phyloP scores from a whole-genome alignment of 2,113 vertebrate species.

The Pogonocichla stellata region DNA sequence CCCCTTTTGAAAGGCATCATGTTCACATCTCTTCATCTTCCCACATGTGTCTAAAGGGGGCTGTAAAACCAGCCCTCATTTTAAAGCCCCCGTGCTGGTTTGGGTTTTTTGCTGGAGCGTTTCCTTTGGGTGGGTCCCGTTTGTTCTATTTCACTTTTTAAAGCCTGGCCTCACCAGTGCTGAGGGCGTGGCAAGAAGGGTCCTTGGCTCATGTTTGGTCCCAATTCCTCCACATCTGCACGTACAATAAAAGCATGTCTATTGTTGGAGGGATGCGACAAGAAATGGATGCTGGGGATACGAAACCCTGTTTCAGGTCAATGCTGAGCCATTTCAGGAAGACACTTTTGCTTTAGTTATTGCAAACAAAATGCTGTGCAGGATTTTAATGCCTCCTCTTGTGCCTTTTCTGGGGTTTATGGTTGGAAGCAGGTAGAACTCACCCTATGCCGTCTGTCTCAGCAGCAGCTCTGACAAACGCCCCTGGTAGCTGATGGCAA shows the following conservation, averaged over 20 bases:
- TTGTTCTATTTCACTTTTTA: neutral
- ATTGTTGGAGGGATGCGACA: neutral
- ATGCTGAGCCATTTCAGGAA: neutral
- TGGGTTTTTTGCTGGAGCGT: neutral
- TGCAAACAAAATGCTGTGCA: neutral
- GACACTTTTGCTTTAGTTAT: neutral
- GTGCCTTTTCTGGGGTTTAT: neutral
- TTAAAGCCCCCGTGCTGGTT: neutral
- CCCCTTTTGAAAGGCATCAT: neutral
- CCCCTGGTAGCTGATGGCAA: neutral
- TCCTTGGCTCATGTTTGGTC: fast-evolving
- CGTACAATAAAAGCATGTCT: neutral
- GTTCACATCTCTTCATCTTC: neutral
- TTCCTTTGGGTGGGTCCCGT: neutral
- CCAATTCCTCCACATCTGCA: neutral
- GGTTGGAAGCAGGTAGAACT: neutral
- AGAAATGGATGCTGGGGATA: neutral
- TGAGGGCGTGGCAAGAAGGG: neutral
- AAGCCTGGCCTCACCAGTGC: neutral
- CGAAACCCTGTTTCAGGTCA: neutral
- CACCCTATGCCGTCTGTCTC: neutral
- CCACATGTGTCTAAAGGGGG: neutral
- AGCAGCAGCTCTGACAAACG: neutral
- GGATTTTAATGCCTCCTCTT: neutral
- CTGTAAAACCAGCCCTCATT: neutral